Evolutionary conservation across 2,113 vertebrate genomes (phyloP).

Genomic region (Ursus arctos): DNA sequence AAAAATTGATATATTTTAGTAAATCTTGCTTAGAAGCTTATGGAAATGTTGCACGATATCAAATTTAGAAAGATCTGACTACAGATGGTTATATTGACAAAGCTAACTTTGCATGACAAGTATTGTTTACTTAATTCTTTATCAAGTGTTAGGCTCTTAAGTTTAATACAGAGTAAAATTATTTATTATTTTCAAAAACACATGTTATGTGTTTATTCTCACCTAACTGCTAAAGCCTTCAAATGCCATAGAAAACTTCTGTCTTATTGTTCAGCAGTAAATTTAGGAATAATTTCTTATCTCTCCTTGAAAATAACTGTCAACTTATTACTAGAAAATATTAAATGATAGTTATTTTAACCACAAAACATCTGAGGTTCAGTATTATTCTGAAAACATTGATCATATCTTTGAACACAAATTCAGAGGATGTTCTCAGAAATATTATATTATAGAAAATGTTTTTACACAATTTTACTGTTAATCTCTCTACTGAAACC

Average conservation of each 20-base stretch:
- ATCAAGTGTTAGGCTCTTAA: background rate
- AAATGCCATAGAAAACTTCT: background rate
- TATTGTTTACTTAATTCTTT: slow-evolving; percentile 16
- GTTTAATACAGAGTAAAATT: background rate
- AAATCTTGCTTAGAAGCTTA: background rate
- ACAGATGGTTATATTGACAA: background rate
- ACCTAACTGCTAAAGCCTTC: background rate
- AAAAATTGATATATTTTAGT: slow-evolving; percentile 33
- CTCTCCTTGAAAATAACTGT: background rate
- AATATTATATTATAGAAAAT: background rate
- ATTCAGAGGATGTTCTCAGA: background rate
- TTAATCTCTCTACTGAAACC: background rate
- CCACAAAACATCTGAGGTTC: background rate
- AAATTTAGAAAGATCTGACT: background rate
- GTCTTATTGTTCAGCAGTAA: background rate
- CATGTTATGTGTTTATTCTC: background rate
- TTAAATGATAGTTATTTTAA: background rate
- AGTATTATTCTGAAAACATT: background rate
- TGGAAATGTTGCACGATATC: background rate
- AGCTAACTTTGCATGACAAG: background rate
- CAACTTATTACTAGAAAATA: background rate
- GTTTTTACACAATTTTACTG: background rate
- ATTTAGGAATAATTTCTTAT: background rate
- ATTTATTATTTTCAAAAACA: background rate
- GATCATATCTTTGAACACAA: background rate